Base-by-base conservation (phyloP, 2,888 invertebrate genomes). In the Latrodectus hesperus region DNA sequence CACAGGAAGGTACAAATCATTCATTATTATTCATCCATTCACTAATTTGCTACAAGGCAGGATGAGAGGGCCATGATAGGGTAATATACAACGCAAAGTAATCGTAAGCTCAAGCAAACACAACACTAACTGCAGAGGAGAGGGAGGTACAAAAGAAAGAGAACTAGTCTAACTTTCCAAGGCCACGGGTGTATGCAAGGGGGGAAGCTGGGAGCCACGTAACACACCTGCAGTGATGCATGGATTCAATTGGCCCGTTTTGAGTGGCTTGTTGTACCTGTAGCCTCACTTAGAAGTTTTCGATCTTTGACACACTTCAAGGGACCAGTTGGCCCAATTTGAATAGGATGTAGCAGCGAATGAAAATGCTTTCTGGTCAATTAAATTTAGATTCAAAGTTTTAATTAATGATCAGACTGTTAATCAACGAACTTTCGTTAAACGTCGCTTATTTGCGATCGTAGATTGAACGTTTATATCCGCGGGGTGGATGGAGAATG, bases 241-340 rank as follows among this genome's bases (percentile, higher is more conserved):
- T 77, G 82, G 72, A 87, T 78, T 80, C 82, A 87, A 80, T 81
- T 87, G 87, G 87, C 87, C 87, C 82, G 81, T 80, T 87, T 87
- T 82, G 73, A 52, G 71, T 68, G 77, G 75, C 22, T 17, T 55
- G 53, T 65, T 53, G 79, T 81, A 81, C 81, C 82, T 82, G 82
- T 82, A 52, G 72, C 67, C 14, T 52, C 16, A 38, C 60, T 11
- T 51, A n/a, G 22, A 67, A 67, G 68, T 71, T 77, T 79, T 67
- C 65, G 68, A 65, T 81, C 60, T 80, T 38, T 75, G 82, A 82
- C 82, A 82, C 82, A 82, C 75, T 75, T 82, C 12, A 53, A 67
- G 17, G 17, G 14, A 52, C 65, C 72, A 16, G 60, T 60, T 70
- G 75, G 53, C 75, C 82, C 75, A 68, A 60, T 75, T 82, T 70